Base-by-base conservation (phyloP, 2,797 vertebrate species). In the Acipenser oxyrinchus region DNA sequence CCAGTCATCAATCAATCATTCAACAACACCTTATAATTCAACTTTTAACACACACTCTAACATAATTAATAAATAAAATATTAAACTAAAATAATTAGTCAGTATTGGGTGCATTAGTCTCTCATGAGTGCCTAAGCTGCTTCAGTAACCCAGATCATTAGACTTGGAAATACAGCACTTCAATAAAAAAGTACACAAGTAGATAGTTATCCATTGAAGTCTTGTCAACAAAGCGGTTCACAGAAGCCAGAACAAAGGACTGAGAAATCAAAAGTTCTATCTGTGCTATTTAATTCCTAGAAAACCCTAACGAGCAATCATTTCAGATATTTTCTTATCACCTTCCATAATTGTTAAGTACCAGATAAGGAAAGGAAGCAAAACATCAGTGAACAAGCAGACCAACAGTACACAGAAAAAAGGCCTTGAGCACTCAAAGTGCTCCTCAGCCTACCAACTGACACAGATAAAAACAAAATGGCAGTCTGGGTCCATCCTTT, bases 71-170 rank as follows among this genome's bases (percentile, higher is more conserved):
- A 52, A 66, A 62, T 18, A 51, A 69, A 23, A 50, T 50, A 60
- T 50, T n/a, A n/a, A 58, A 58, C 55, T 12, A n/a, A 58, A n/a
- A 58, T n/a, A 58, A 58, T 12, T 58, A 10, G 23, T 37, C 23
- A 37, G 23, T 37, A 37, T 37, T 37, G 23, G 23, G 23, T 37
- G 3, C 10, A 59, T 65, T 15, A 48, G n/a, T 69, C 18, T 10
- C 51, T 66, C 8, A 59, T 57, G 64, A 68, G 67, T 68, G 66
- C 23, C 23, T 37, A 64, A 62, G 67, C 65, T 80, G 77, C 82
- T 75, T 82, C 81, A 73, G 82, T 63, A 78, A 74, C 81, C 64
- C 51, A 69, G 13, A 68, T 83, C 69, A 74, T 78, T 75, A 77
- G 63, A 70, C 55, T 68, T 10, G 64, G 67, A 11, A 58, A 58